Evolutionary conservation across 1,140 invertebrate genomes (phyloP).

Genomic region (Ostrea denselamellosa): DNA sequence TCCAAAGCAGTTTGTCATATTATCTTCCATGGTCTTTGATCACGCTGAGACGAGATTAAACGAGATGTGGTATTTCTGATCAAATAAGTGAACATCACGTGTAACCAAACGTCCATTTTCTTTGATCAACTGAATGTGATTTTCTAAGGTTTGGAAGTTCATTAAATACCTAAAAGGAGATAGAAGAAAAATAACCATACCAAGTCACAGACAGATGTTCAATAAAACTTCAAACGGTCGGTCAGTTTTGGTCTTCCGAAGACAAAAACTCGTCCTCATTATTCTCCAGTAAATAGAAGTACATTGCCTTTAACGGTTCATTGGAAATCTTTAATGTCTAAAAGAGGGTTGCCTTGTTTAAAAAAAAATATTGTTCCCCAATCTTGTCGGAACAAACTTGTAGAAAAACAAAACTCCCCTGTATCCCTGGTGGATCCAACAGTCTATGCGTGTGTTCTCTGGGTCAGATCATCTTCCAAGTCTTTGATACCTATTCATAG

Average conservation of each 20-base stretch:
- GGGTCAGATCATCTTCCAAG: not conserved
- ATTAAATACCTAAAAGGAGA: slow-evolving; percentile 33
- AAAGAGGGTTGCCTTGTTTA: not conserved
- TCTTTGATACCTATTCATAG: slow-evolving; percentile 10
- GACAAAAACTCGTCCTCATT: not conserved
- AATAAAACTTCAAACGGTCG: slow-evolving; percentile 23
- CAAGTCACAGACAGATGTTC: slow-evolving; percentile 32
- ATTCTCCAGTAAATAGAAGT: not conserved
- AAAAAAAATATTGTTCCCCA: not conserved
- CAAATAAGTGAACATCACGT: slow-evolving; percentile 30
- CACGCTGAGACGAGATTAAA: slow-evolving; percentile 31
- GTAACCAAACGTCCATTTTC: slow-evolving; percentile 16
- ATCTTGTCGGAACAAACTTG: not conserved
- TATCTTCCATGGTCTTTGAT: slow-evolving; percentile 38
- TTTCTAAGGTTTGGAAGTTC: slow-evolving; percentile 29
- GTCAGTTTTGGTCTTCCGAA: not conserved
- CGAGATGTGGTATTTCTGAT: slow-evolving; percentile 37
- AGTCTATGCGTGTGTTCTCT: not conserved
- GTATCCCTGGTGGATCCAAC: not conserved
- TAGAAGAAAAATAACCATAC: slow-evolving; percentile 19
- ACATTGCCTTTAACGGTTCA: not conserved
- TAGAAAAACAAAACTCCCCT: not conserved
- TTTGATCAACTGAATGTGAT: slow-evolving; percentile 32
- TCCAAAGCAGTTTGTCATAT: slow-evolving; percentile 37
- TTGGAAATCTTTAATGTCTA: not conserved